Base-by-base conservation (phyloP, 2,113 vertebrate species). In the Epinephelus cyanopodus region DNA sequence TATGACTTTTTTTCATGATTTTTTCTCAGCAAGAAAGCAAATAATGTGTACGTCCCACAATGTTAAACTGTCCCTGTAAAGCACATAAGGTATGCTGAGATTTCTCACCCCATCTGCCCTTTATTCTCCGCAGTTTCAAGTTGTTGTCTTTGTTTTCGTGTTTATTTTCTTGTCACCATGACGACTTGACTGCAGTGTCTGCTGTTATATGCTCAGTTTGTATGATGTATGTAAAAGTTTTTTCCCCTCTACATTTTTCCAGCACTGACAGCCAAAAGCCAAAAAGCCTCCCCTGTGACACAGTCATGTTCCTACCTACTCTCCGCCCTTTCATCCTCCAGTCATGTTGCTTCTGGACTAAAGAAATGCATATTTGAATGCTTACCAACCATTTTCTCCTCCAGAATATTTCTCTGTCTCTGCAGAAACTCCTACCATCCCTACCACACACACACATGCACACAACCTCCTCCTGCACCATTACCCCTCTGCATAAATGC, bases 321-420 rank as follows among this genome's bases (percentile, higher is more conserved):
- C 82, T 74, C 64, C 62, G 5, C 74, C 77, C 81, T 87, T 79
- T 87, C 87, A 89, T 82, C 85, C 87, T 76, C 12, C 15, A 87
- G 67, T 65, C 60, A 29, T 83, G 76, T 87, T 84, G 91, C 87
- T 84, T 84, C 87, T 89, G 90, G 88, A 84, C 71, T 84, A 89
- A 70, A 84, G 42, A 81, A 87, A 89, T 82, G 80, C 87, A 89
- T 87, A 90, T 87, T 91, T 91, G 88, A 90, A 92, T 81, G 53
- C 66, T 74, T 65, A 90, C 90, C 83, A 89, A 77, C 54, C 29
- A 7, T 72, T 83, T 81, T 88, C 57, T 64, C 57, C 71, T 83
- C 72, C 56, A 77, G 80, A 77, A 77, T 75, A 67, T 61, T 70
- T 80, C 77, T 88, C 75, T 66, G 77, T 88, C 74, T 81, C 67